Evolutionary conservation across 2,113 vertebrate genomes (phyloP).

Genomic region (Perccottus glenii): DNA sequence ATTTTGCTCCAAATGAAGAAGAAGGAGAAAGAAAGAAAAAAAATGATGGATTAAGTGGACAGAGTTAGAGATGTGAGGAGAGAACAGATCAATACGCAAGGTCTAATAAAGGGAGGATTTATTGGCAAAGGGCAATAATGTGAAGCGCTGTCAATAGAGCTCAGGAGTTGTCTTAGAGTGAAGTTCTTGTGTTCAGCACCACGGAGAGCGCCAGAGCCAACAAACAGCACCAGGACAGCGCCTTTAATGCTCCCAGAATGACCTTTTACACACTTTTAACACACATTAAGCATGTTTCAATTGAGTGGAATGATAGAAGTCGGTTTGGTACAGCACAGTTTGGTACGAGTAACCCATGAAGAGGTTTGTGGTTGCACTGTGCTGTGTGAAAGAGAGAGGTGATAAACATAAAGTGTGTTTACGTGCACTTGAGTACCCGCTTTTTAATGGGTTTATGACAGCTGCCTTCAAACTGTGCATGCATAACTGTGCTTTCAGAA

Average conservation of each 20-base stretch:
- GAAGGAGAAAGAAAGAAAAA: not conserved
- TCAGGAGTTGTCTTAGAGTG: conserved; percentile 52
- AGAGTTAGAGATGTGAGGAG: conserved; percentile 54
- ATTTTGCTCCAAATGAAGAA: conserved; percentile 56
- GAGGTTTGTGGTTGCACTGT: too few relatives aligned
- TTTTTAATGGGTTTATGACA: too few relatives aligned
- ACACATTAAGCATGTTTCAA: not conserved
- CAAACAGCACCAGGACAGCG: conserved; percentile 53
- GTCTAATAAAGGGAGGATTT: conserved; percentile 73
- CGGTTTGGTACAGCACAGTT: not conserved
- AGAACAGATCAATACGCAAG: conserved; percentile 62
- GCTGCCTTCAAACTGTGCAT: too few relatives aligned
- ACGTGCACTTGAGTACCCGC: too few relatives aligned
- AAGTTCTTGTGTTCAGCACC: conserved; percentile 59
- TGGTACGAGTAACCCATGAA: too few relatives aligned
- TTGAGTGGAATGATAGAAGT: not conserved
- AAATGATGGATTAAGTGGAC: conserved; percentile 46
- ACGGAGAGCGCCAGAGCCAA: conserved; percentile 55
- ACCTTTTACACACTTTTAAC: conserved; percentile 40
- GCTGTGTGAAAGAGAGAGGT: too few relatives aligned
- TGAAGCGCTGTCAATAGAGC: conserved; percentile 60
- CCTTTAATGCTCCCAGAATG: conserved; percentile 13
- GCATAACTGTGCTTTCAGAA: too few relatives aligned
- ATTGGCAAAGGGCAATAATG: conserved; percentile 65
- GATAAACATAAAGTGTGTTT: too few relatives aligned